Percentiles rank a stretch among this genome's conserved stretches.
These are phyloP conservation scores for Nysson spinosus DNA, from an alignment of 2,888 invertebrate genomes.

Conservation along the genomic window DNA sequence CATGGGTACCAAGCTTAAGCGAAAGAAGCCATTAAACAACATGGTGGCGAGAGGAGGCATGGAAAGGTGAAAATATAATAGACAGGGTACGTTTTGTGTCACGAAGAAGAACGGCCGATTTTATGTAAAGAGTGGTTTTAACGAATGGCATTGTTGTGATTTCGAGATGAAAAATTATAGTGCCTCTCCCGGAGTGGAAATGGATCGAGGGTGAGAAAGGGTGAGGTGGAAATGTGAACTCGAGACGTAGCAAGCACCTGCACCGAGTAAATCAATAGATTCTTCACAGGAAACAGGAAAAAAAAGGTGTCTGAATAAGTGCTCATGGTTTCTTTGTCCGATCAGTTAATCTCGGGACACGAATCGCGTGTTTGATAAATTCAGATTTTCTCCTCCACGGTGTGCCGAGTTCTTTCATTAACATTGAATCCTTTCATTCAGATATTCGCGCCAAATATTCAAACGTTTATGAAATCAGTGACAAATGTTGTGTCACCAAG, in stretches of 20 bases:
- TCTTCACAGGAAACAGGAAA: constrained; percentile 28
- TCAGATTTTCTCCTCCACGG: no score
- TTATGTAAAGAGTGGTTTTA: constrained; percentile 47
- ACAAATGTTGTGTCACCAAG: no score
- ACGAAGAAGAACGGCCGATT: constrained; percentile 17
- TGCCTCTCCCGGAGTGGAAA: background rate
- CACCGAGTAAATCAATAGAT: constrained; percentile 50
- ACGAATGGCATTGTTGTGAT: constrained; percentile 53
- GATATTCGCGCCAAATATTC: no score
- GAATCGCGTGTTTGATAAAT: no score
- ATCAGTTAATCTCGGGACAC: constrained; percentile 20
- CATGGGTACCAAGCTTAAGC: no score
- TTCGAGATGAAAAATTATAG: constrained; percentile 51
- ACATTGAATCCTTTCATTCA: no score
- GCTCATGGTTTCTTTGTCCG: constrained; percentile 21
- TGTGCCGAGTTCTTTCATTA: no score
- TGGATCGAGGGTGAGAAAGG: constrained; percentile 7
- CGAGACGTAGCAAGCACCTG: constrained; percentile 35
- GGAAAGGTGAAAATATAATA: no score
- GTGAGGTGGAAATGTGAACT: constrained; percentile 24
- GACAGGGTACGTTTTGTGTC: constrained; percentile 7
- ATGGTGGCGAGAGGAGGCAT: no score
- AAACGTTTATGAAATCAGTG: no score
- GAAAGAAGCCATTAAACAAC: no score
- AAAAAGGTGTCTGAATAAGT: constrained; percentile 43